Percentiles rank a stretch among this genome's conserved stretches.
These are phyloP conservation scores for Xylota segnis DNA, from an alignment of 2,888 invertebrate genomes.

Conservation along the genomic window DNA sequence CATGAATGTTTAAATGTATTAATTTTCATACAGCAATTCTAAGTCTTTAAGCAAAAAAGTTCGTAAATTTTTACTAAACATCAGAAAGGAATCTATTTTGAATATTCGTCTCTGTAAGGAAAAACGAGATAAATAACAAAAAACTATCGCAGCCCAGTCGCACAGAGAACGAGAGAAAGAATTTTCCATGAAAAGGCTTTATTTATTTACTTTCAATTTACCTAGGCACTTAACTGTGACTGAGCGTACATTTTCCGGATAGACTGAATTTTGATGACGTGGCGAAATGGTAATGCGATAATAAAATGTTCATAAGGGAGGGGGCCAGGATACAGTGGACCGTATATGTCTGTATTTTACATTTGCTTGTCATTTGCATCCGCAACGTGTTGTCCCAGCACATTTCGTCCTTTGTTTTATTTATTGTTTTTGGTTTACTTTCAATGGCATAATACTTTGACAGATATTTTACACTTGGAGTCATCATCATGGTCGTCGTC, in stretches of 20 bases:
- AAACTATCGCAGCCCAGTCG: background rate
- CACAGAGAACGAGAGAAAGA: background rate
- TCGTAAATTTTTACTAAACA: too few species aligned
- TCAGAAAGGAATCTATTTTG: too few species aligned
- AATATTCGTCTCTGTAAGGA: too few species aligned
- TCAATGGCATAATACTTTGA: conserved; percentile 60
- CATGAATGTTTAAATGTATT: too few species aligned
- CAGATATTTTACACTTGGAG: conserved; percentile 3
- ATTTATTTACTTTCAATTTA: conserved; percentile 34
- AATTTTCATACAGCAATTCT: too few species aligned
- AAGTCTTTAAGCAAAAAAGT: too few species aligned
- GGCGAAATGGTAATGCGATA: conserved; percentile 43
- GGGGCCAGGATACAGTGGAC: background rate
- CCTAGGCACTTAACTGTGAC: conserved; percentile 43
- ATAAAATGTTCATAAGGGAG: conserved; percentile 35
- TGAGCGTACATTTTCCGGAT: conserved; percentile 43
- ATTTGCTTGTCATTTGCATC: conserved; percentile 53
- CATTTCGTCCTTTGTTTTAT: conserved; percentile 30
- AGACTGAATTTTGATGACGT: conserved; percentile 36
- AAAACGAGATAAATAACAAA: background rate
- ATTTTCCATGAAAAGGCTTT: conserved; percentile 11
- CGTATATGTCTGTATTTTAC: background rate
- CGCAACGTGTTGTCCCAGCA: conserved; percentile 45
- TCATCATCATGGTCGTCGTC: conserved; percentile 6
- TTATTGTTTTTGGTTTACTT: conserved; percentile 14